These are phyloP conservation scores for Pyralis farinalis DNA, from an alignment of 2,888 invertebrate species.

Conservation along the genomic window DNA sequence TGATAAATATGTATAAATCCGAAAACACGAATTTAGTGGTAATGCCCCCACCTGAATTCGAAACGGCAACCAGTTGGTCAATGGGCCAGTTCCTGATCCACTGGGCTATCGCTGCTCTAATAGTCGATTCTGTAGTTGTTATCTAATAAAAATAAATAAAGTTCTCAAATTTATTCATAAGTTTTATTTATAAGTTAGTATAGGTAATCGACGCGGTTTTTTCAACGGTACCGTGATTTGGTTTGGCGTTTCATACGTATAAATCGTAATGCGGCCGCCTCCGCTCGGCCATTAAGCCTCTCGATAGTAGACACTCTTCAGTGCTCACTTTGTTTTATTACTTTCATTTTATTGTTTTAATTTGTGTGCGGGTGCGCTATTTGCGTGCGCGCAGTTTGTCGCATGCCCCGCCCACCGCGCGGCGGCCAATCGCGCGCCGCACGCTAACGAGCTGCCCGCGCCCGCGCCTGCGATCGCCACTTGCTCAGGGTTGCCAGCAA, in stretches of 20 bases:
- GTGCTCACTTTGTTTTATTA: slow-evolving; percentile 76
- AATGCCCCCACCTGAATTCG: too few species aligned
- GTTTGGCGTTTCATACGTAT: slow-evolving; percentile 43
- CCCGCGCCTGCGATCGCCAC: slow-evolving; percentile 41
- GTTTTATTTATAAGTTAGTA: too few species aligned
- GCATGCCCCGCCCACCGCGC: slow-evolving; percentile 62
- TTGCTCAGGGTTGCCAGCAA: slow-evolving; percentile 23
- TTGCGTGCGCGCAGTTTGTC: slow-evolving; percentile 79
- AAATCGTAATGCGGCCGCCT: slow-evolving; percentile 62
- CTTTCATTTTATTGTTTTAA: slow-evolving; percentile 80
- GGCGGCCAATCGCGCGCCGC: slow-evolving; percentile 59
- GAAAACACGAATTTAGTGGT: too few species aligned
- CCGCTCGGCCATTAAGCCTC: slow-evolving; percentile 72
- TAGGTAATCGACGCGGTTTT: too few species aligned
- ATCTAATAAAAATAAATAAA: too few species aligned
- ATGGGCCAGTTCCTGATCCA: too few species aligned
- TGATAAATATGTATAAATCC: too few species aligned
- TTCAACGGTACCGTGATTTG: background rate
- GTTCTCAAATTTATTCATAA: too few species aligned
- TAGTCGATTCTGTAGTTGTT: too few species aligned
- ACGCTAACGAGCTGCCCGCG: slow-evolving; percentile 52
- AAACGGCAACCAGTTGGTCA: too few species aligned
- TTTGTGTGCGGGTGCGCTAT: slow-evolving; percentile 78
- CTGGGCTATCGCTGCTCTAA: too few species aligned
- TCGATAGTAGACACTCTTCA: slow-evolving; percentile 70